Percentiles rank a stretch among this genome's conserved stretches.
Evolutionary conservation across 2,797 vertebrate genomes (phyloP).

Genomic region (Glossophaga mutica): DNA sequence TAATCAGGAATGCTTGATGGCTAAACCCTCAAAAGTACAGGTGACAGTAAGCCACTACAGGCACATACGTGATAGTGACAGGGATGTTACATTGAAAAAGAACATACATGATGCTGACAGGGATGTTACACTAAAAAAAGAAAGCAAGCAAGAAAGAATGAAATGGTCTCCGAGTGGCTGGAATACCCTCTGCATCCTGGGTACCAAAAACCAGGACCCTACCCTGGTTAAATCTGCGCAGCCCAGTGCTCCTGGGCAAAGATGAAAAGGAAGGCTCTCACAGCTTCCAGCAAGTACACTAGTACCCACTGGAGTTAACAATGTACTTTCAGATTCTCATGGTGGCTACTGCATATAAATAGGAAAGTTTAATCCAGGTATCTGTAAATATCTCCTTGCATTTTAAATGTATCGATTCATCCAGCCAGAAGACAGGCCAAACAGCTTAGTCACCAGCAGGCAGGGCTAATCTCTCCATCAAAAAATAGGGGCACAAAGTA

Average conservation of each 20-base stretch:
- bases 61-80: not conserved
- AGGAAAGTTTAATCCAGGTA: slow-evolving; percentile 71
- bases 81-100: not conserved
- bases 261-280: slow-evolving; percentile 24
- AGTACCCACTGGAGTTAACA: not conserved
- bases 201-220: not conserved
- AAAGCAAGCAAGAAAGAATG: not conserved
- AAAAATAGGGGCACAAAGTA: slow-evolving; percentile 50
- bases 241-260: not conserved
- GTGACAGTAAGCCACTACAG: not conserved
- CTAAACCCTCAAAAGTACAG: not conserved
- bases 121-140: not conserved
- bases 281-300: not conserved
- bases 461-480: slow-evolving; percentile 8
- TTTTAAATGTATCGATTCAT: slow-evolving; percentile 49
- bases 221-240: not conserved
- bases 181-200: not conserved
- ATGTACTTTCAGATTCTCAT: not conserved
- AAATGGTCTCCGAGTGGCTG: not conserved
- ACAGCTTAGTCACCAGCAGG: slow-evolving; percentile 81
- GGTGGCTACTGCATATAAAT: not conserved
- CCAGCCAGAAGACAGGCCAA: slow-evolving; percentile 61
- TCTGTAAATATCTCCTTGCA: slow-evolving; percentile 52
- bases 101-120: not conserved
- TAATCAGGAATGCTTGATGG: slow-evolving; percentile 43